A percentile compares a stretch with the other conserved stretches of the same genome.
Conservation (phyloP, 2,888 invertebrate genomes). For the Eurytoma adleriae region DNA sequence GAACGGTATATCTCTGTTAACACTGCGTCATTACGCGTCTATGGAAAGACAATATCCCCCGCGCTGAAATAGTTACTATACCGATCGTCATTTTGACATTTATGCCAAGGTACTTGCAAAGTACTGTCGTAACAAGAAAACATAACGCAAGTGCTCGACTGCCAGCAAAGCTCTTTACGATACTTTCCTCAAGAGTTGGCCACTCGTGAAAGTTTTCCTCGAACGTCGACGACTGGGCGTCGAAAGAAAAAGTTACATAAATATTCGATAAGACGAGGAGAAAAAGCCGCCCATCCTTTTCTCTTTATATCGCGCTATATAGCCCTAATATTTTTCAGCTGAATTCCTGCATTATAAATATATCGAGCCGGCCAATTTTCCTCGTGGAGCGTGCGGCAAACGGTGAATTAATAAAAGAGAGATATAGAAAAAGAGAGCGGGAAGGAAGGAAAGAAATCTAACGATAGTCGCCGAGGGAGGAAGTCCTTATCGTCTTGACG, state of each 20-base stretch:
- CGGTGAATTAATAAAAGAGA: too few relatives aligned
- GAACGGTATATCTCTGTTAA: not conserved
- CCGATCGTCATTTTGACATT: constrained; percentile 16
- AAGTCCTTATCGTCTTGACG: constrained; percentile 33
- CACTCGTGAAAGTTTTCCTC: constrained; percentile 18
- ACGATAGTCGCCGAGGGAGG: not conserved
- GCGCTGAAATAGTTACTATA: not conserved
- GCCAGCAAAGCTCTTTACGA: constrained; percentile 54
- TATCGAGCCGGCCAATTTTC: too few relatives aligned
- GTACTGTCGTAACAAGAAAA: constrained; percentile 14
- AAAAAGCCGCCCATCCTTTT: constrained; percentile 16
- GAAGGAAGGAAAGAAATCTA: too few relatives aligned
- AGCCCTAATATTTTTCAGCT: too few relatives aligned
- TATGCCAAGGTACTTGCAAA: constrained; percentile 6
- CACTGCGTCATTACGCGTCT: not conserved
- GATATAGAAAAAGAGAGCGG: not conserved
- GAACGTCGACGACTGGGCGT: constrained; percentile 12
- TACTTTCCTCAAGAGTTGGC: constrained; percentile 43
- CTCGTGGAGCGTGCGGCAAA: too few relatives aligned
- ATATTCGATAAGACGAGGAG: constrained; percentile 33
- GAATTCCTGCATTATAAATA: too few relatives aligned
- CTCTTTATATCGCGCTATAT: not conserved
- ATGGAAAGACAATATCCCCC: constrained; percentile 3
- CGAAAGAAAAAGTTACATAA: constrained; percentile 49
- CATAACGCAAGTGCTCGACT: constrained; percentile 36